Evolutionary conservation across 2,888 invertebrate species (phyloP), one percentile per base, ranked within the genome.

Genomic region (Xylota segnis): DNA sequence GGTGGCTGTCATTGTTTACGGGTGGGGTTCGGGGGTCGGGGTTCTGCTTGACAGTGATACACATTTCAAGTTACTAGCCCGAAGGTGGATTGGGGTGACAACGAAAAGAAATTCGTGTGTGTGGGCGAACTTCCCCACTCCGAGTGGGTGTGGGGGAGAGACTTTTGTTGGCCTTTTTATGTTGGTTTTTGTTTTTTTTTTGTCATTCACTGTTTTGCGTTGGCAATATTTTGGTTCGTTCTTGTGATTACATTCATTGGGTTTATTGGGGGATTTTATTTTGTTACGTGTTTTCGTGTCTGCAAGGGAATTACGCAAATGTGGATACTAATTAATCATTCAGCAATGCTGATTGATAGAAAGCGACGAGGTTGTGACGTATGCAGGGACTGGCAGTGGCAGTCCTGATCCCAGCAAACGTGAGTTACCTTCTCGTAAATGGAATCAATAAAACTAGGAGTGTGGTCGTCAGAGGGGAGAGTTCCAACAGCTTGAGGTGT

Each of bases 241-340:
- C 50, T 78, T 54, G 77, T 34, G 59, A 77, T 70, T 70, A 70
- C 78, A 54, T 71, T 70, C 54, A 63, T 78, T 56, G 61, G 70
- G 52, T 70, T 70, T 78, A 63, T 56, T 52, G 78, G 34, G 29
- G 70, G n/a, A 59, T 54, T 70, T 70, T 70, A 61, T 71, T 71
- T 71, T 47, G 76, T 59, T 71, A 52, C 70, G 56, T 78, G 77
- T 61, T 70, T 70, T 70, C 50, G 52, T 77, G 70, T 77, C 70
- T 61, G 70, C 52, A 68, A 70, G 61, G 37, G 77, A 63, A 70
- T 78, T 78, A 78, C 78, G 78, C 78, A 78, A 70, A 78, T 71
- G 70, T 34, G 70, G 40, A 34, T 61, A 61, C 61, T 63, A 78
- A 78, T 78, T 78, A 63, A 77, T 77, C 70, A 70, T 70, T 70